Conservation (phyloP, 2,113 vertebrate species). For the Eurystomus gularis region DNA sequence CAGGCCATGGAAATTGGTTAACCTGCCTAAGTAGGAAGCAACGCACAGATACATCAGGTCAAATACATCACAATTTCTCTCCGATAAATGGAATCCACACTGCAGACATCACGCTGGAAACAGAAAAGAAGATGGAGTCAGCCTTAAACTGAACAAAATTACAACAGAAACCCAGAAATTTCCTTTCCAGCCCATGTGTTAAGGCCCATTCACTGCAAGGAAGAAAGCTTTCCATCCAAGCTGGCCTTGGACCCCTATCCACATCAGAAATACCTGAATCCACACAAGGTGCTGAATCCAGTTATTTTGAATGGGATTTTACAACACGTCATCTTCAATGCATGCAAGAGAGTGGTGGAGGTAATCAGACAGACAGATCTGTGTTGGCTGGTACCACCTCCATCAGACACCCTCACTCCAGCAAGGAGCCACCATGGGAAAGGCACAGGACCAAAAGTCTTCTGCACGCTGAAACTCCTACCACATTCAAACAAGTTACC, state of each 20-base stretch:
- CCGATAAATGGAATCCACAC: neutral
- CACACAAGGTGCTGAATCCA: neutral
- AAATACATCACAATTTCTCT: neutral
- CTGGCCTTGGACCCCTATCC: neutral
- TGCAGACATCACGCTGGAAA: neutral
- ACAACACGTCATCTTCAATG: neutral
- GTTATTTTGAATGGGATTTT: neutral
- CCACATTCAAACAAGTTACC: fast-evolving
- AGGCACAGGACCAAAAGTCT: neutral
- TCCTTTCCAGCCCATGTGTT: neutral
- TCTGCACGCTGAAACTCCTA: neutral
- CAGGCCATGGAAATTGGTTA: neutral
- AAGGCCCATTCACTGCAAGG: neutral
- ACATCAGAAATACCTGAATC: neutral
- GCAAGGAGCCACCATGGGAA: fast-evolving
- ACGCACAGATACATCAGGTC: neutral
- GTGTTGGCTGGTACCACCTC: neutral
- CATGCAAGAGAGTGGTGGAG: too few species aligned
- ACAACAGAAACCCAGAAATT: neutral
- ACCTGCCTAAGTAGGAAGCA: neutral
- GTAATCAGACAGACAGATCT: neutral
- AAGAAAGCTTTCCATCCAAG: neutral
- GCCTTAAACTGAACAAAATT: neutral
- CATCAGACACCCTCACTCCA: fast-evolving
- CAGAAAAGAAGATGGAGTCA: neutral